Percentiles rank a stretch among this genome's conserved stretches.
phyloP scores from a whole-genome alignment of 92 coral and sea anemone genomes.

The Ricordea florida region DNA sequence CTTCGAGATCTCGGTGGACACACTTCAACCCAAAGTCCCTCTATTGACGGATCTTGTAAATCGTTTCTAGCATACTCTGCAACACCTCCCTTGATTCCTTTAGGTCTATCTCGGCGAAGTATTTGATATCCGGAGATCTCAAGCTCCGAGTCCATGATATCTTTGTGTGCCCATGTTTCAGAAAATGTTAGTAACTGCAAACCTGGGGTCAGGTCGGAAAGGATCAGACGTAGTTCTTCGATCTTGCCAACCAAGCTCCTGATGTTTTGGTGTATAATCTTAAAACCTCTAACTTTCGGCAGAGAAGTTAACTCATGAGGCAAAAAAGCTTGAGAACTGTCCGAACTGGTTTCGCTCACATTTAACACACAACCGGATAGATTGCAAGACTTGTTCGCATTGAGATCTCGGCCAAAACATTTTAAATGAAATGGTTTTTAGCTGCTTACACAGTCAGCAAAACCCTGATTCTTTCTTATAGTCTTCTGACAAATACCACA shows the following conservation, averaged over 20 bases:
- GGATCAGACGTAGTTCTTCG: slow-evolving; percentile 26
- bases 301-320: no score
- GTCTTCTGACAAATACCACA: no score
- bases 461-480: no score
- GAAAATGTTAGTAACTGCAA: slow-evolving; percentile 20
- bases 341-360: no score
- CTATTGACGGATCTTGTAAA: not conserved
- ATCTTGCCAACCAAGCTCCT: slow-evolving; percentile 23
- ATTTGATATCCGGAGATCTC: slow-evolving; percentile 25
- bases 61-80: slow-evolving; percentile 25
- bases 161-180: slow-evolving; percentile 33
- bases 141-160: slow-evolving; percentile 28
- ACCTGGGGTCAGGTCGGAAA: slow-evolving; percentile 17
- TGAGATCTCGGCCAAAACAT: no score
- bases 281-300: no score
- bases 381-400: no score
- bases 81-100: slow-evolving; percentile 26
- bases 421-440: no score
- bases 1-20: slow-evolving; percentile 28
- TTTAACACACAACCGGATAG: no score
- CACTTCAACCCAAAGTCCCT: slow-evolving; percentile 17
- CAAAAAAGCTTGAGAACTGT: no score
- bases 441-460: no score
- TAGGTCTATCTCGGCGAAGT: slow-evolving; percentile 16
- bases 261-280: no score